These are phyloP conservation scores for Melanophora roralis DNA, from an alignment of 2,888 invertebrate species.

Conservation along the genomic window DNA sequence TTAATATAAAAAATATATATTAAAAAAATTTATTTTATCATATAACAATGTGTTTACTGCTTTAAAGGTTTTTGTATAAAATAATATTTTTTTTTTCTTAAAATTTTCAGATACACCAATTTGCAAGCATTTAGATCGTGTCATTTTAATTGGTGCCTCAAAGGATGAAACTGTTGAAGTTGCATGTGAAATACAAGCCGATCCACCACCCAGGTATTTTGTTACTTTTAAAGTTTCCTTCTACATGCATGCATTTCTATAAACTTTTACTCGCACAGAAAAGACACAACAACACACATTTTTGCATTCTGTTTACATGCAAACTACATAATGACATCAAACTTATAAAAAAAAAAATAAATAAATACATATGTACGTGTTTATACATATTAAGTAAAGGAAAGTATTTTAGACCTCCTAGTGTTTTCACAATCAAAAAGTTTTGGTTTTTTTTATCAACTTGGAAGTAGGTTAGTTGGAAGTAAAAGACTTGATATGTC, in stretches of 20 bases:
- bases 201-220: conserved; percentile 85
- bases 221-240: conserved; percentile 35
- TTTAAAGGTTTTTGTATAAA: too few relatives aligned
- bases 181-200: conserved; percentile 92
- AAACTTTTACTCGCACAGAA: neutral
- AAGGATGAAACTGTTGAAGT: conserved; percentile 91
- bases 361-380: neutral
- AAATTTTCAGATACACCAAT: conserved; percentile 86
- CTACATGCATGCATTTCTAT: neutral
- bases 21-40: too few relatives aligned
- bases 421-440: conserved; percentile 65
- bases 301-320: too few relatives aligned
- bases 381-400: too few relatives aligned
- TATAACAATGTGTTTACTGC: too few relatives aligned
- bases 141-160: conserved; percentile 91
- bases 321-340: too few relatives aligned
- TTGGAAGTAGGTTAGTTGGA: neutral
- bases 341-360: too few relatives aligned
- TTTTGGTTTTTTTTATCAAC: neutral
- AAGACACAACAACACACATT: conserved; percentile 22
- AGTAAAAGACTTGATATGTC: conserved; percentile 3
- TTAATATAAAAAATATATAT: too few relatives aligned
- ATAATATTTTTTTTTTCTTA: conserved; percentile 16
- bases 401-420: neutral
- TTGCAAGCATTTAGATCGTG: conserved; percentile 84